Percentiles rank a stretch among this genome's conserved stretches.
Evolutionary conservation across 2,888 invertebrate species (phyloP).

Genomic region (Caenorhabditis macrosperma): DNA sequence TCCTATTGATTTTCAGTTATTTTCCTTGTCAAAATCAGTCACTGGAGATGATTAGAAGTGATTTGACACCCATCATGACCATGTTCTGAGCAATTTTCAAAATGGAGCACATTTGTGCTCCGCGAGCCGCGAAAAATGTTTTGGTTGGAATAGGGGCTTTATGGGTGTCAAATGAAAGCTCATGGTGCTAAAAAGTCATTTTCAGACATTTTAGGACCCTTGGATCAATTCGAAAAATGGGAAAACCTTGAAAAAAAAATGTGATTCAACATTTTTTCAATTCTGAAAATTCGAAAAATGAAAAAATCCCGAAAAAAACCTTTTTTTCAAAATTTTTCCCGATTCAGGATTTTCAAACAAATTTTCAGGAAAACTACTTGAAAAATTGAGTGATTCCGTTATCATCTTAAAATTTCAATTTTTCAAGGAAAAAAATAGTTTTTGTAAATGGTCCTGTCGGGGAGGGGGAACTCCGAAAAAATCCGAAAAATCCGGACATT

Average conservation of each 20-base stretch:
- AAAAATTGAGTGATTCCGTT: no score
- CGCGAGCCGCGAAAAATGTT: background rate
- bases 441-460: no score
- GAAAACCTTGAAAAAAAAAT: background rate
- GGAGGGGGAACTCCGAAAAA: no score
- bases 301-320: background rate
- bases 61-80: constrained; percentile 1
- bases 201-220: background rate
- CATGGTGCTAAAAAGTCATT: background rate
- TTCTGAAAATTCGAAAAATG: no score
- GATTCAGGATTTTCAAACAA: no score
- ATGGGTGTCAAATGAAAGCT: background rate
- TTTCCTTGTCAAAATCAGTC: background rate
- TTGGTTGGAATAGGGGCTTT: background rate
- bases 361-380: no score
- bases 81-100: background rate
- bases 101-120: background rate
- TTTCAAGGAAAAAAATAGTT: background rate
- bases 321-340: background rate
- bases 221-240: background rate
- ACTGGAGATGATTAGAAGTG: background rate
- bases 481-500: background rate
- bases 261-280: no score
- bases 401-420: no score
- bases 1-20: no score